Percentiles rank a stretch among this genome's conserved stretches.
Evolutionary conservation across 2,888 invertebrate species (phyloP).

Genomic region (Xanthia togata): DNA sequence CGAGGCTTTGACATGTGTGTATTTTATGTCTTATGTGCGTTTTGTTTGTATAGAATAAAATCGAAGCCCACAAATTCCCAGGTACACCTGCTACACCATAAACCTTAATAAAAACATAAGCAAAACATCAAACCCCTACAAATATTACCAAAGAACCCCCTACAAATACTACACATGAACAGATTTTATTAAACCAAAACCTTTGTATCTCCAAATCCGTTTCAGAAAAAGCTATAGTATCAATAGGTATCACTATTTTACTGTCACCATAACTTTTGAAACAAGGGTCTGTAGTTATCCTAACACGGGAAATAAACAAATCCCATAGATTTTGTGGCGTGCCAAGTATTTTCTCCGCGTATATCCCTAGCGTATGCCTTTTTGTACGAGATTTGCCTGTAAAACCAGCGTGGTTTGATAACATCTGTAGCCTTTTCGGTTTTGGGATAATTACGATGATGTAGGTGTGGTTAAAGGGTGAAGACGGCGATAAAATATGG

Average conservation of each 20-base stretch:
- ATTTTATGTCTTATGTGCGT: too few relatives aligned
- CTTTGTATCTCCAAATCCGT: slow-evolving; percentile 52
- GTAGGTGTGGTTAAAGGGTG: slow-evolving; percentile 19
- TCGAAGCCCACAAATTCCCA: neutral
- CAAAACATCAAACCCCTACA: slow-evolving; percentile 7
- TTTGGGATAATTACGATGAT: slow-evolving; percentile 49
- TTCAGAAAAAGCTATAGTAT: slow-evolving; percentile 58
- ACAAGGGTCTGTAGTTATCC: slow-evolving; percentile 67
- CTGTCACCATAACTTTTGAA: slow-evolving; percentile 60
- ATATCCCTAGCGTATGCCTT: slow-evolving; percentile 29
- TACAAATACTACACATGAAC: slow-evolving; percentile 24
- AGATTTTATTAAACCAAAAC: slow-evolving; percentile 50
- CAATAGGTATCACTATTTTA: slow-evolving; percentile 65
- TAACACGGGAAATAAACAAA: slow-evolving; percentile 57
- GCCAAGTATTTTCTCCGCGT: slow-evolving; percentile 48
- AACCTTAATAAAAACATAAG: neutral
- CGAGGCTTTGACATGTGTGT: too few relatives aligned
- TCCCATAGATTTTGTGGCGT: slow-evolving; percentile 54
- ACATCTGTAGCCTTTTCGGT: slow-evolving; percentile 34
- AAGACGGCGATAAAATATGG: slow-evolving; percentile 10
- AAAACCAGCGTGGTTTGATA: slow-evolving; percentile 37
- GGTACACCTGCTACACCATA: neutral
- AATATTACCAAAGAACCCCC: too few relatives aligned
- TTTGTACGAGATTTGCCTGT: slow-evolving; percentile 44
- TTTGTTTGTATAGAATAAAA: too few relatives aligned